phyloP scores from a whole-genome alignment of 2,888 invertebrate genomes.

The Drosophila melanocephala region DNA sequence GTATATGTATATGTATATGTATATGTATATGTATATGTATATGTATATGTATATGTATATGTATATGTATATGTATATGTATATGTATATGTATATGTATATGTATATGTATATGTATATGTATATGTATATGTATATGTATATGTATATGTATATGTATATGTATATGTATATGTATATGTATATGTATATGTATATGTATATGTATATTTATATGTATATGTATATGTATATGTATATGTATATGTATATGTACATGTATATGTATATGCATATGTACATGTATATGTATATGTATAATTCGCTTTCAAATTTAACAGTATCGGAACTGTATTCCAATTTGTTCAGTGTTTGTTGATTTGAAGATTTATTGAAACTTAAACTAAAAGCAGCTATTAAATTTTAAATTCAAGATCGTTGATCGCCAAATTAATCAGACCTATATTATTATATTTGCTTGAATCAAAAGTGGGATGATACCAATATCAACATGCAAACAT shows the following conservation, averaged over 20 bases:
- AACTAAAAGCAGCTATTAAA: not conserved
- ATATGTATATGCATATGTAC: not conserved
- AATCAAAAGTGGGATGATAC: constrained; percentile 9
- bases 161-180: not conserved
- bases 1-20: not conserved
- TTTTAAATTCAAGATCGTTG: not conserved
- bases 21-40: not conserved
- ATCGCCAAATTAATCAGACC: not conserved
- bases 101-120: not conserved
- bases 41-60: not conserved
- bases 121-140: not conserved
- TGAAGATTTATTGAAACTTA: not conserved
- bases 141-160: not conserved
- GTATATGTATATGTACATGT: not conserved
- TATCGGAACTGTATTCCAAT: not conserved
- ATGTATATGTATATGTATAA: not conserved
- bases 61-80: not conserved
- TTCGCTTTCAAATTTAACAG: not conserved
- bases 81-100: not conserved
- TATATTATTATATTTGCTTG: not conserved
- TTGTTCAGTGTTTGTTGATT: not conserved
- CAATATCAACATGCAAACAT: constrained; percentile 17
- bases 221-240: not conserved
- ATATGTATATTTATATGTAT: not conserved
- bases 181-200: not conserved